These are phyloP conservation scores for Indicator maculatus DNA, from an alignment of 2,113 vertebrate species.

Conservation along the genomic window DNA sequence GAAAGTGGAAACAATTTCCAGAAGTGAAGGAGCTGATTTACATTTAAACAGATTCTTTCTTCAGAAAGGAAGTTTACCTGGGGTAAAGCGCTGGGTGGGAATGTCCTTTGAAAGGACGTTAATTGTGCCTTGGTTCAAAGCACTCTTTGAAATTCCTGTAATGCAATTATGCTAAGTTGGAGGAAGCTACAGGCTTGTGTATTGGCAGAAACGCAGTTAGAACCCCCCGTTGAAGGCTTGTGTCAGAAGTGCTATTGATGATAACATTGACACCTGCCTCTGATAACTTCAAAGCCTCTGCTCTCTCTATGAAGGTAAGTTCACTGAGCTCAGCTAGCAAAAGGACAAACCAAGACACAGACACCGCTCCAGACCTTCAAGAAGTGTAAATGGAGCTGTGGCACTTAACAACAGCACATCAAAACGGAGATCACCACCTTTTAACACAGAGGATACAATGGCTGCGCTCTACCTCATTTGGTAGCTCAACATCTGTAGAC, in stretches of 20 bases:
- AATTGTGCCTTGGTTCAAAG: constrained; percentile 66
- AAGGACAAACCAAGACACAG: constrained; percentile 39
- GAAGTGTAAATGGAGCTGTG: constrained; percentile 34
- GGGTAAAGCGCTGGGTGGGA: constrained; percentile 31
- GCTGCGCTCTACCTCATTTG: not conserved
- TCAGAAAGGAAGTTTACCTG: constrained; percentile 68
- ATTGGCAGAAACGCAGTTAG: constrained; percentile 60
- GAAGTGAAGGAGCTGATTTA: constrained; percentile 52
- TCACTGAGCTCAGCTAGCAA: constrained; percentile 32
- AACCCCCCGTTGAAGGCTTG: constrained; percentile 19
- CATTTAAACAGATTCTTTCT: constrained; percentile 43
- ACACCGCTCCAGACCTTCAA: not conserved
- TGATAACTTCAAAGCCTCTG: constrained; percentile 47
- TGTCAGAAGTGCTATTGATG: constrained; percentile 57
- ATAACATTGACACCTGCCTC: constrained; percentile 52
- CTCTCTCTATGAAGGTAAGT: not conserved
- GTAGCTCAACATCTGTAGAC: constrained; percentile 6
- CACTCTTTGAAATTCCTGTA: constrained; percentile 67
- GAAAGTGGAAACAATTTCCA: not conserved
- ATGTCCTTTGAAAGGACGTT: constrained; percentile 56
- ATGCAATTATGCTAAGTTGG: constrained; percentile 66
- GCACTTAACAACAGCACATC: constrained; percentile 48
- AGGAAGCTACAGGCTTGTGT: constrained; percentile 56
- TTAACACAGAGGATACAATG: constrained; percentile 5
- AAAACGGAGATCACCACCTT: not conserved